Conservation (phyloP, 2,888 invertebrate genomes). For the Amblyteles armatorius region DNA sequence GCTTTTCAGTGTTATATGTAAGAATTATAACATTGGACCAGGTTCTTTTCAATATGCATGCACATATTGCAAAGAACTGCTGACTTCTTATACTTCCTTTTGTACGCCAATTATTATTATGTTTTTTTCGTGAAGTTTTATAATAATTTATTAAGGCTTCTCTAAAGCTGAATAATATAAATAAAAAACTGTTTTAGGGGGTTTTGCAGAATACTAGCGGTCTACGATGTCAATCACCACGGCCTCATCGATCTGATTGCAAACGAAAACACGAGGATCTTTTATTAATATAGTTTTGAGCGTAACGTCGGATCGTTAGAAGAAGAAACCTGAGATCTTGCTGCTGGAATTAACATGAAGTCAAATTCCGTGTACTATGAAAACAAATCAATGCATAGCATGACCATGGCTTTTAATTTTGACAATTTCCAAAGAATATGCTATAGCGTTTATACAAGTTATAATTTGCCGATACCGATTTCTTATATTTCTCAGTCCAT, state of each 20-base stretch:
- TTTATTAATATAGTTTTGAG: background rate
- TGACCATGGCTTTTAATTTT: no score
- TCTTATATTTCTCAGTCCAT: background rate
- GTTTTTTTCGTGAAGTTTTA: no score
- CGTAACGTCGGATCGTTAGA: slow-evolving; percentile 1
- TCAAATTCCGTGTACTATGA: no score
- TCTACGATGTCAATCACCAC: slow-evolving; percentile 2
- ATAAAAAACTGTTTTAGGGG: background rate
- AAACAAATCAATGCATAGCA: no score
- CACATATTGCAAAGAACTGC: no score
- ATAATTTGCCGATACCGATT: background rate
- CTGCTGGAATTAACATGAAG: no score
- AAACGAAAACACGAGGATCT: background rate
- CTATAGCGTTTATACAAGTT: background rate
- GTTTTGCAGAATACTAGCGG: background rate
- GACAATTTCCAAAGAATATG: background rate
- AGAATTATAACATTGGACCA: no score
- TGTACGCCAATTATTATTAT: no score
- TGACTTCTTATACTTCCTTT: no score
- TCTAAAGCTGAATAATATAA: background rate
- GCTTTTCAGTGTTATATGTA: background rate
- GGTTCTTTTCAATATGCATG: no score
- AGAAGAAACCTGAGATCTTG: slow-evolving; percentile 3
- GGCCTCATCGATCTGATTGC: background rate
- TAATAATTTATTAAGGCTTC: background rate